phyloP scores from a whole-genome alignment of 2,888 invertebrate species.

The Cryptocephalus primarius region DNA sequence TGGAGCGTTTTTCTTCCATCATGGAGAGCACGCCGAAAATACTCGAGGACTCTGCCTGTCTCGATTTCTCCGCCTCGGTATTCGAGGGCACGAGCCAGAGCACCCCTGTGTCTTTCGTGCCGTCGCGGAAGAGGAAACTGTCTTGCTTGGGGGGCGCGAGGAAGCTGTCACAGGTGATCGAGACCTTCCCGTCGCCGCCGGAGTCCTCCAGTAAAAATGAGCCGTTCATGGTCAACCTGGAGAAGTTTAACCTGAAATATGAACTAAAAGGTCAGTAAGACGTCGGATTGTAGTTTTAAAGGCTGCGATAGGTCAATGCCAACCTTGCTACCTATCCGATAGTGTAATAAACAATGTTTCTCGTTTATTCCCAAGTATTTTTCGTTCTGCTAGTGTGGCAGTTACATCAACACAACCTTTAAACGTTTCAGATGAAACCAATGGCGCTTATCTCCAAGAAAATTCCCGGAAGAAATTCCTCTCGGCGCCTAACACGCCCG shows the following conservation, averaged over 20 bases:
- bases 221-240: slow-evolving; percentile 25
- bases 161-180: slow-evolving; percentile 16
- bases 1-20: too few species aligned
- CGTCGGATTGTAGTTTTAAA: background rate
- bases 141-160: background rate
- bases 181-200: slow-evolving; percentile 15
- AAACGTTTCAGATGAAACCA: background rate
- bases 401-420: too few species aligned
- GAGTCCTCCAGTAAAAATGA: slow-evolving; percentile 29
- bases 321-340: too few species aligned
- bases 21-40: too few species aligned
- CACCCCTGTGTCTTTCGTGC: background rate
- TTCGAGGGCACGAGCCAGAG: background rate
- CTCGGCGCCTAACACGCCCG: slow-evolving; percentile 18
- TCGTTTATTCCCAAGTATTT: too few species aligned
- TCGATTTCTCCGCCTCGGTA: background rate
- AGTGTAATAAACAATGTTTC: too few species aligned
- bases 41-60: background rate
- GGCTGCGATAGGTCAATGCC: too few species aligned
- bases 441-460: background rate
- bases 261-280: background rate
- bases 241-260: slow-evolving; percentile 18
- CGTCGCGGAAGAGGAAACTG: background rate
- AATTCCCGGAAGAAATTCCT: slow-evolving; percentile 2
- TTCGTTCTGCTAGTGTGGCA: too few species aligned